Conservation (phyloP, 2,888 invertebrate genomes). For the Dugesia japonica region DNA sequence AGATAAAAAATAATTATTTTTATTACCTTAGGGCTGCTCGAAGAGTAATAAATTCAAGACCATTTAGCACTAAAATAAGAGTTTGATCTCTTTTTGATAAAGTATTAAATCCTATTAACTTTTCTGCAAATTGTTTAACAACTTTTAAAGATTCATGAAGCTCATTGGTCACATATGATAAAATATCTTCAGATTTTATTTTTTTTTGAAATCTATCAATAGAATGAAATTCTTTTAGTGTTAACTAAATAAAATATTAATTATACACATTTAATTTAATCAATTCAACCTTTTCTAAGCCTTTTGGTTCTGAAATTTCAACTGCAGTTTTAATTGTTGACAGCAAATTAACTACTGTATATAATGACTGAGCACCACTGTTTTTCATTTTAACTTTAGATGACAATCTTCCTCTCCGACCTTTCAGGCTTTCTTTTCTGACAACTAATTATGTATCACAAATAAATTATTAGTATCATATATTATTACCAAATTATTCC, state of each 20-base stretch:
- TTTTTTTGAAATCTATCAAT: constrained; percentile 8
- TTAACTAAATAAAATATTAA: background rate
- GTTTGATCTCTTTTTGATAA: constrained; percentile 70
- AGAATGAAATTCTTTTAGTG: background rate
- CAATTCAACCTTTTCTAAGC: background rate
- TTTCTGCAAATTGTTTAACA: constrained; percentile 75
- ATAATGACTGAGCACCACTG: background rate
- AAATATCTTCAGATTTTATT: background rate
- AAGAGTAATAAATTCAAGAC: constrained; percentile 77
- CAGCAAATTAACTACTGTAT: constrained; percentile 31
- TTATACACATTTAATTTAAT: no score
- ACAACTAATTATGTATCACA: constrained; percentile 51
- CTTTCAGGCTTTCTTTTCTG: constrained; percentile 85
- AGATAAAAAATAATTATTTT: no score
- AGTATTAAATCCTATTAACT: constrained; percentile 75
- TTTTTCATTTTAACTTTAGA: constrained; percentile 58
- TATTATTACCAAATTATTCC: no score
- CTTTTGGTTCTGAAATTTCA: constrained; percentile 24
- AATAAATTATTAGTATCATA: no score
- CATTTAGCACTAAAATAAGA: constrained; percentile 76
- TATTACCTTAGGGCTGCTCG: constrained; percentile 64
- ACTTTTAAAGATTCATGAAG: constrained; percentile 62
- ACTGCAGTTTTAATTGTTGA: constrained; percentile 32
- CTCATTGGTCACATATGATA: background rate
- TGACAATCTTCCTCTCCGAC: constrained; percentile 82